A percentile compares a stretch with the other conserved stretches of the same genome.
phyloP scores from a whole-genome alignment of 2,797 vertebrate genomes.

The Falco naumanni region DNA sequence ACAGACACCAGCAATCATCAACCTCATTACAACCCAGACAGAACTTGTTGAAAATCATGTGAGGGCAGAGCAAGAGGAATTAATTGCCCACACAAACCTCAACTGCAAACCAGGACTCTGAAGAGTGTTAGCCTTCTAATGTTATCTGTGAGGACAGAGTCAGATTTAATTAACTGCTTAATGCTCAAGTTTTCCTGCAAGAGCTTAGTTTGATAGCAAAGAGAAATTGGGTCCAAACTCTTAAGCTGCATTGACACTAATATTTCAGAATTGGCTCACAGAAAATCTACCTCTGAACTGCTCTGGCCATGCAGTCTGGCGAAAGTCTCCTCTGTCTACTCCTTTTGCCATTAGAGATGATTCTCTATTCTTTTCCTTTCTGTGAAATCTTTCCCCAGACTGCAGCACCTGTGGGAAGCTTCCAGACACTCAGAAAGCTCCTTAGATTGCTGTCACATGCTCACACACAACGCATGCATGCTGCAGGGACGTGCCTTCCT shows the following conservation, averaged over 20 bases:
- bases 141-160: background rate
- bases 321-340: background rate
- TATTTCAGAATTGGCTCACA: background rate
- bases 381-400: background rate
- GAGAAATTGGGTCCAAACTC: background rate
- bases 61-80: background rate
- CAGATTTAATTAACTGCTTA: slow-evolving; percentile 35
- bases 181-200: background rate
- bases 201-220: background rate
- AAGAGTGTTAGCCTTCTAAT: background rate
- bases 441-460: background rate
- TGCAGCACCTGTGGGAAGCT: background rate
- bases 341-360: background rate
- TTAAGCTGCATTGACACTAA: background rate
- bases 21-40: slow-evolving; percentile 22
- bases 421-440: background rate
- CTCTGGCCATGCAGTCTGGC: background rate
- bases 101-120: background rate
- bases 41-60: background rate
- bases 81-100: slow-evolving; percentile 23
- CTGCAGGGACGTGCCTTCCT: background rate
- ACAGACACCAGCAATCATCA: slow-evolving; percentile 27
- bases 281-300: background rate
- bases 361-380: background rate
- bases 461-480: accelerated